Percentiles rank a stretch among this genome's conserved stretches.
phyloP scores from a whole-genome alignment of 1,140 invertebrate species.

The Bombus waltoni region DNA sequence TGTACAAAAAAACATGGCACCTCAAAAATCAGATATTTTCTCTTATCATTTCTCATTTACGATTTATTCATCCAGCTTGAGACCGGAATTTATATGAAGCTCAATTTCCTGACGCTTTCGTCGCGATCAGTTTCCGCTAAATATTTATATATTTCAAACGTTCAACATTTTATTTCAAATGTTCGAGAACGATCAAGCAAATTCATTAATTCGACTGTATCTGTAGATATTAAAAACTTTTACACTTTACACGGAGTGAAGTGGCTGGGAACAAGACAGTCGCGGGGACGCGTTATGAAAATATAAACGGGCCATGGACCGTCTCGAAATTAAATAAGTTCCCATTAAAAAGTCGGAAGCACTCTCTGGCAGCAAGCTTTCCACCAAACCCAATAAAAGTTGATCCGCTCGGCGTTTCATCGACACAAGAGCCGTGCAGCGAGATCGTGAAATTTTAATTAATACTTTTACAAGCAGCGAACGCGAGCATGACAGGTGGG shows the following conservation, averaged over 20 bases:
- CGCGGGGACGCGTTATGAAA: neutral
- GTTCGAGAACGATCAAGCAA: neutral
- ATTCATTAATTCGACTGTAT: neutral
- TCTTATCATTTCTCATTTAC: neutral
- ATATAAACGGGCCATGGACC: neutral
- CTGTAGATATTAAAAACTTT: no score
- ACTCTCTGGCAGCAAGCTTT: neutral
- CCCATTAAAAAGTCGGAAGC: slow-evolving; percentile 10
- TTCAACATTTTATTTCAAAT: no score
- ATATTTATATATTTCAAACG: neutral
- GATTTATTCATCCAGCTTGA: neutral
- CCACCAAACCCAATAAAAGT: slow-evolving; percentile 11
- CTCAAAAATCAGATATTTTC: neutral
- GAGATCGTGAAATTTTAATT: slow-evolving; percentile 36
- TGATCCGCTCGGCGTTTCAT: neutral
- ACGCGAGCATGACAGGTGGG: neutral
- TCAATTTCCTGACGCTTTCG: neutral
- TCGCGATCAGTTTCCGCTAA: neutral
- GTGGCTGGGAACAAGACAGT: neutral
- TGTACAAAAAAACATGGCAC: neutral
- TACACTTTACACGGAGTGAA: no score
- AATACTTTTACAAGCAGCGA: slow-evolving; percentile 8
- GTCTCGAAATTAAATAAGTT: slow-evolving; percentile 20
- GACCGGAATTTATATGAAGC: neutral
- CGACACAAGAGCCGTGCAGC: neutral